phyloP scores from a whole-genome alignment of 2,888 invertebrate genomes.

The Amphipyra tragopoginis region DNA sequence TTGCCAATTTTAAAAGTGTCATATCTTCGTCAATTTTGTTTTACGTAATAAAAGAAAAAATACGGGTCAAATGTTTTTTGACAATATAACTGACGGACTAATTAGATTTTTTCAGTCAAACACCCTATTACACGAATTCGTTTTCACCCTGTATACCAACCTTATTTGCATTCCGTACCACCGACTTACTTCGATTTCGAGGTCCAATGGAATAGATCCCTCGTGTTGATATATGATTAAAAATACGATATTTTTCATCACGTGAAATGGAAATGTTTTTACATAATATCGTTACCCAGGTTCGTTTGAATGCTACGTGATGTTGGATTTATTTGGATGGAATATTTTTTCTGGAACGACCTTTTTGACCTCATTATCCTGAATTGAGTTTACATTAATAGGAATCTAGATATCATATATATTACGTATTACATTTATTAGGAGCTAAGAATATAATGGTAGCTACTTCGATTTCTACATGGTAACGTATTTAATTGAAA shows the following conservation, averaged over 20 bases:
- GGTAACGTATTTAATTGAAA: no score
- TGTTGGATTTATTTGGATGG: slow-evolving; percentile 5
- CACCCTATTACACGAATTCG: no score
- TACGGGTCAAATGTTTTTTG: no score
- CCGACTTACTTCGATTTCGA: slow-evolving; percentile 9
- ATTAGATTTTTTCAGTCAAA: no score
- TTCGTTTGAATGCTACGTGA: slow-evolving; percentile 24
- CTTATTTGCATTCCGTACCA: slow-evolving; percentile 48
- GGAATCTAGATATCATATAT: background rate
- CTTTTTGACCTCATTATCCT: slow-evolving; percentile 34
- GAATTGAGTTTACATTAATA: slow-evolving; percentile 6
- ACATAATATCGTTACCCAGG: slow-evolving; percentile 11
- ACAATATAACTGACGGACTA: no score
- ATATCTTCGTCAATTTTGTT: no score
- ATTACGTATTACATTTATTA: background rate
- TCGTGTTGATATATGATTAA: slow-evolving; percentile 26
- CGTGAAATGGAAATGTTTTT: slow-evolving; percentile 18
- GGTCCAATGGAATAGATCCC: slow-evolving; percentile 2
- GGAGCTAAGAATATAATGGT: no score
- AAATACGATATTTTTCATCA: slow-evolving; percentile 26
- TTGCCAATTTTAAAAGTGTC: no score
- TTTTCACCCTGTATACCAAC: no score
- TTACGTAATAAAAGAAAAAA: no score
- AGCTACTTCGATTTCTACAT: no score
- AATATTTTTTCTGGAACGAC: slow-evolving; percentile 12